These are phyloP conservation scores for Pachydiplax longipennis DNA, from an alignment of 2,888 invertebrate species.

Conservation along the genomic window DNA sequence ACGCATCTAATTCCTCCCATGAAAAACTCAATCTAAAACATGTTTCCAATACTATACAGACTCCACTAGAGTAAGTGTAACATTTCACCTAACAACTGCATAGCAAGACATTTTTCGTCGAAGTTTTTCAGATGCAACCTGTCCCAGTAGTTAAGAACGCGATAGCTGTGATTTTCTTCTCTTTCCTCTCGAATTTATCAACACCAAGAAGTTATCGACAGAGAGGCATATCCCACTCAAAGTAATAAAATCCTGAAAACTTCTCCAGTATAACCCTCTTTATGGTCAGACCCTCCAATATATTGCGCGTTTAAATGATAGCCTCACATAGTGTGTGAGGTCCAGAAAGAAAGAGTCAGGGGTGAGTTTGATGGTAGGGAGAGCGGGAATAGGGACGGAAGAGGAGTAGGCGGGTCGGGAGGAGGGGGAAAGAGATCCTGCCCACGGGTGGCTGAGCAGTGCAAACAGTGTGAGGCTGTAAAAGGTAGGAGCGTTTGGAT, in stretches of 20 bases:
- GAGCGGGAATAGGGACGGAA: not conserved
- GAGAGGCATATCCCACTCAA: not conserved
- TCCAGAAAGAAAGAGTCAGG: not conserved
- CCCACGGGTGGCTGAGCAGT: constrained; percentile 29
- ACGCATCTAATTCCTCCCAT: too few relatives aligned
- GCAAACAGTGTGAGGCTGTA: constrained; percentile 14
- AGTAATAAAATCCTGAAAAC: not conserved
- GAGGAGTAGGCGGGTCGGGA: not conserved
- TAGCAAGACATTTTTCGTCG: too few relatives aligned
- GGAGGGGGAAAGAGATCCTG: not conserved
- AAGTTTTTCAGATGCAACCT: too few relatives aligned
- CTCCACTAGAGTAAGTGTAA: too few relatives aligned
- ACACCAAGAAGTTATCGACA: not conserved
- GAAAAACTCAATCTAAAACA: too few relatives aligned
- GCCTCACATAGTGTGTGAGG: not conserved
- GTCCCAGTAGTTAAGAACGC: too few relatives aligned
- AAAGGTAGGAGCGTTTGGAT: constrained; percentile 3
- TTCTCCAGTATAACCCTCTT: not conserved
- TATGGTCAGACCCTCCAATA: not conserved
- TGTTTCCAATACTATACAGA: too few relatives aligned
- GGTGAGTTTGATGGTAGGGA: not conserved
- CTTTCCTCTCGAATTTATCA: too few relatives aligned
- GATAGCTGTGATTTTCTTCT: too few relatives aligned
- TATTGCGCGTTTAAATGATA: not conserved
- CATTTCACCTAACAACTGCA: too few relatives aligned